A percentile compares a stretch with the other conserved stretches of the same genome.
Evolutionary conservation across 2,113 vertebrate species (phyloP).

Genomic region (Apteryx mantelli): DNA sequence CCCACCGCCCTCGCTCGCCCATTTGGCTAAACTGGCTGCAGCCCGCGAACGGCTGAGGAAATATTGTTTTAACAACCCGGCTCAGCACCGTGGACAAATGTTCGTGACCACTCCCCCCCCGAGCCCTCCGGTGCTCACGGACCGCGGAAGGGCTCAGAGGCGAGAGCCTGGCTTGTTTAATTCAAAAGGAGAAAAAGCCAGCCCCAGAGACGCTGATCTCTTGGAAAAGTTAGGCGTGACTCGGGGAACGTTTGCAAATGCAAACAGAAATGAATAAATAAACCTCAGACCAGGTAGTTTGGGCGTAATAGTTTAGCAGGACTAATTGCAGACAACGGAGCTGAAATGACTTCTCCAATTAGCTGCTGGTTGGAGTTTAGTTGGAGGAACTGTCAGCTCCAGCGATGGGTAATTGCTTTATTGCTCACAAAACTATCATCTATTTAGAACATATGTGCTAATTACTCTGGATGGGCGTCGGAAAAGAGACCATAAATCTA

Average conservation of each 20-base stretch:
- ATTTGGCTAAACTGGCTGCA: background rate
- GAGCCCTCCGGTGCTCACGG: background rate
- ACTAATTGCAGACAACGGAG: constrained; percentile 90
- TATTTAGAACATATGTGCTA: constrained; percentile 95
- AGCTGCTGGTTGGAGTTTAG: constrained; percentile 91
- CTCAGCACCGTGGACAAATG: background rate
- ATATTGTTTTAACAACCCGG: background rate
- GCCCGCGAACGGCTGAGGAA: background rate
- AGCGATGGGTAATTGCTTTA: constrained; percentile 95
- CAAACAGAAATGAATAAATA: constrained; percentile 78
- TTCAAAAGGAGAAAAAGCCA: background rate
- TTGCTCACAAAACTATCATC: constrained; percentile 96
- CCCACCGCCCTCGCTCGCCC: background rate
- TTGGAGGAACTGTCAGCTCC: constrained; percentile 90
- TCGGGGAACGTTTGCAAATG: constrained; percentile 52
- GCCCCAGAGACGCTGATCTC: background rate
- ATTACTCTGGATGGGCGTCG: constrained; percentile 90
- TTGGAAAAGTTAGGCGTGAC: constrained; percentile 21
- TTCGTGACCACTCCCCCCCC: background rate
- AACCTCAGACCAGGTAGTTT: constrained; percentile 81
- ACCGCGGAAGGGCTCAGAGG: background rate
- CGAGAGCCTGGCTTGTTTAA: background rate
- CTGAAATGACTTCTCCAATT: constrained; percentile 91
- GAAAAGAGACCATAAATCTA: constrained; percentile 93
- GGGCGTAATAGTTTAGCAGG: constrained; percentile 82